These are phyloP conservation scores for Plutomurus gul DNA, from an alignment of 1,140 invertebrate species.

Conservation along the genomic window DNA sequence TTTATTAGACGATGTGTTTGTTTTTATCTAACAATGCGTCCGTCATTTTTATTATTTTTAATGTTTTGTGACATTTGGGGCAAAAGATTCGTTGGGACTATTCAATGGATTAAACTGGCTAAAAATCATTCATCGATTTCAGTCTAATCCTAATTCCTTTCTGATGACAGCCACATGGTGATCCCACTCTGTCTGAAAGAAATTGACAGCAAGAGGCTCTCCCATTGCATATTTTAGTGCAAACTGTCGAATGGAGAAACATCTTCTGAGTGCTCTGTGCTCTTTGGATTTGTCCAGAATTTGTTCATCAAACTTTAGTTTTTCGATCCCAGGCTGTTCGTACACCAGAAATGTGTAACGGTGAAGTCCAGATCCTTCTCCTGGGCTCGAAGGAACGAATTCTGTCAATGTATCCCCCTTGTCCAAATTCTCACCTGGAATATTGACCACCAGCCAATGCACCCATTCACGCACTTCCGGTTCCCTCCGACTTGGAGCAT, in stretches of 20 bases:
- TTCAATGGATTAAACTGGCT: too few species aligned
- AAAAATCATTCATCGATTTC: too few species aligned
- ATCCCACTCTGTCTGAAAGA: conserved; percentile 58
- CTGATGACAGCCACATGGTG: conserved; percentile 56
- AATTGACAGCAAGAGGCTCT: conserved; percentile 57
- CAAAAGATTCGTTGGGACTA: too few species aligned
- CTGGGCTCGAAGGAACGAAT: conserved; percentile 85
- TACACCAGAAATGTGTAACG: conserved; percentile 87
- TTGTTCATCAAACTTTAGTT: conserved; percentile 58
- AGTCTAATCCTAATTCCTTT: background rate
- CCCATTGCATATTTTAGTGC: conserved; percentile 58
- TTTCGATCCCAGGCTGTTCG: conserved; percentile 63
- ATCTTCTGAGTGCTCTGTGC: conserved; percentile 56
- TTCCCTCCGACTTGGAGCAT: conserved; percentile 79
- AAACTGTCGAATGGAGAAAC: conserved; percentile 57
- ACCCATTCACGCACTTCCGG: conserved; percentile 83
- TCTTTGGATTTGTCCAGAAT: conserved; percentile 56
- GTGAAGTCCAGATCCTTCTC: conserved; percentile 77
- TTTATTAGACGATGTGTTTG: too few species aligned
- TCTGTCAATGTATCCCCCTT: conserved; percentile 74
- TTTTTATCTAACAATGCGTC: too few species aligned
- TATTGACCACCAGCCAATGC: conserved; percentile 90
- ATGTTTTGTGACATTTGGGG: too few species aligned
- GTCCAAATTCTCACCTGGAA: conserved; percentile 73
- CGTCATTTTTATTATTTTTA: too few species aligned